These are phyloP conservation scores for Nansenia antarctica DNA, from an alignment of 2,113 vertebrate genomes.

Conservation along the genomic window DNA sequence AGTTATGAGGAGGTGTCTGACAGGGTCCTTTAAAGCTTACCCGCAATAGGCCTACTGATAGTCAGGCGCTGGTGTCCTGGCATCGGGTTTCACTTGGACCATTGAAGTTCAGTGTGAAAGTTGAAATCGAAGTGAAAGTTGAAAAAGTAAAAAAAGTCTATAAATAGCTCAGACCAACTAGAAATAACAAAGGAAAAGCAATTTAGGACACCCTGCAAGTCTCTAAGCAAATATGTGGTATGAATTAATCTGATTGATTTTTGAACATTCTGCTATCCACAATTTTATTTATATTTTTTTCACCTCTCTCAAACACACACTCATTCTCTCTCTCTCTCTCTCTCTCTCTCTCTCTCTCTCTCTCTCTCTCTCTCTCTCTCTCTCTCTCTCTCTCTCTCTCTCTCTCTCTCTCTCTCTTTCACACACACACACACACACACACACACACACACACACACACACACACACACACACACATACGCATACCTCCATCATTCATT, in stretches of 20 bases:
- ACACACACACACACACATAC: too few species aligned
- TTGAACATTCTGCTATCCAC: neutral
- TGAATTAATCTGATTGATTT: neutral
- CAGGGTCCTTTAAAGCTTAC: neutral
- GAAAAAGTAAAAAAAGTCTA: too few species aligned
- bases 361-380: neutral
- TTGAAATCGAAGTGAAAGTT: too few species aligned
- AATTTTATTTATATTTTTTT: too few species aligned
- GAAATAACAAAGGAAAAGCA: neutral
- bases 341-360: neutral
- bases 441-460: too few species aligned
- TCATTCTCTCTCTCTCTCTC: neutral
- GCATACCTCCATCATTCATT: neutral
- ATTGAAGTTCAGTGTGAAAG: neutral
- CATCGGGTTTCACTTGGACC: too few species aligned
- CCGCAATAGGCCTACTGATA: neutral
- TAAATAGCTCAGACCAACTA: neutral
- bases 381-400: neutral
- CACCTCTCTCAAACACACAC: too few species aligned
- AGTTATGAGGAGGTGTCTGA: neutral
- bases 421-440: too few species aligned
- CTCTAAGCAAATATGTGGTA: neutral
- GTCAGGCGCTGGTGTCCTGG: neutral
- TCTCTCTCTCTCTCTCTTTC: too few species aligned
- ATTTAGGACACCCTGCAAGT: neutral